Conservation (phyloP, 2,888 invertebrate species). For the Epistrophella euchroma region DNA sequence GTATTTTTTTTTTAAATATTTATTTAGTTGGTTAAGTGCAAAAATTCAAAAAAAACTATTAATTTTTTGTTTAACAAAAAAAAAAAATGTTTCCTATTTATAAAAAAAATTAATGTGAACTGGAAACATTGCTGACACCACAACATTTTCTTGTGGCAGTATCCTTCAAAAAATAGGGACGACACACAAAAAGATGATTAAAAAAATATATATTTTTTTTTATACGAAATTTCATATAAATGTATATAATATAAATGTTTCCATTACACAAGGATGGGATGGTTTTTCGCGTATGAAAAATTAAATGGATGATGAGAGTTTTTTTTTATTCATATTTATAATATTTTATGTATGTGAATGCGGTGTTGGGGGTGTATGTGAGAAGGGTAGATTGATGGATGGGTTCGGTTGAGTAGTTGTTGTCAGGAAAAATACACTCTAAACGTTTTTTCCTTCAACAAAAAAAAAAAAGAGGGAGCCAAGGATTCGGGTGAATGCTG, state of each 20-base stretch:
- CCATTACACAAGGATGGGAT: slow-evolving; percentile 74
- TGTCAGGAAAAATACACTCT: slow-evolving; percentile 46
- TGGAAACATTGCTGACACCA: slow-evolving; percentile 59
- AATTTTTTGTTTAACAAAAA: slow-evolving; percentile 33
- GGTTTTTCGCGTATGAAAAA: slow-evolving; percentile 76
- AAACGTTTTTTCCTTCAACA: slow-evolving; percentile 32
- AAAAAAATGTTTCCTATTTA: slow-evolving; percentile 34
- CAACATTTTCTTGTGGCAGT: slow-evolving; percentile 45
- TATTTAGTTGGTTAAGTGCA: slow-evolving; percentile 62
- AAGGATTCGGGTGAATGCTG: slow-evolving; percentile 51
- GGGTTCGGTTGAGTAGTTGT: slow-evolving; percentile 18
- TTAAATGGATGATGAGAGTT: slow-evolving; percentile 72
- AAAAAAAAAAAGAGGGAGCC: slow-evolving; percentile 3
- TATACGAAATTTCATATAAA: slow-evolving; percentile 22
- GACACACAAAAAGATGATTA: slow-evolving; percentile 59
- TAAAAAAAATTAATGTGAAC: slow-evolving; percentile 42
- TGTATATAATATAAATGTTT: slow-evolving; percentile 32
- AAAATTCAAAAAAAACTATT: slow-evolving; percentile 63
- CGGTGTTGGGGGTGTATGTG: slow-evolving; percentile 50
- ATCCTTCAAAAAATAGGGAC: slow-evolving; percentile 50
- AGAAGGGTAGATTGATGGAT: slow-evolving; percentile 35
- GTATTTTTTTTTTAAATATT: slow-evolving; percentile 37
- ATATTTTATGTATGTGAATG: slow-evolving; percentile 51
- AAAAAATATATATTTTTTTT: slow-evolving; percentile 27
- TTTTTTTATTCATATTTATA: slow-evolving; percentile 42